A percentile compares a stretch with the other conserved stretches of the same genome.
Evolutionary conservation across 2,113 vertebrate species (phyloP).

Genomic region (Gymnarchus niloticus): DNA sequence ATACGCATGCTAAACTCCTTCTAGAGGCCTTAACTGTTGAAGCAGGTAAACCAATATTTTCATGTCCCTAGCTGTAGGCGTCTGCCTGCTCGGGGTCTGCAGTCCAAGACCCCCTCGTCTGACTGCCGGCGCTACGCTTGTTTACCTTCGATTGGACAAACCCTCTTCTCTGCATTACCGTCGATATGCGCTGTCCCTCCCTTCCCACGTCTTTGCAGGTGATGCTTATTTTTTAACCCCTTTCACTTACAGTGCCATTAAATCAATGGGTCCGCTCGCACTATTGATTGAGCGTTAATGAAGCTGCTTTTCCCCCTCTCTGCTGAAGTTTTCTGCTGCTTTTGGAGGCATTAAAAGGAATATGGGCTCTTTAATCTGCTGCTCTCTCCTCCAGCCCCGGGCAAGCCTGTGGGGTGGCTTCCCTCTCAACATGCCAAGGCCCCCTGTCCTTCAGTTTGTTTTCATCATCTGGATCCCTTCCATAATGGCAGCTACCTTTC

Average conservation of each 20-base stretch:
- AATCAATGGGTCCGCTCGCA: constrained; percentile 49
- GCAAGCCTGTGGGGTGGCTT: constrained; percentile 79
- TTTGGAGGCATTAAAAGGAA: constrained; percentile 84
- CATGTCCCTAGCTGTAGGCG: no score
- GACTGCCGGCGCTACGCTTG: neutral
- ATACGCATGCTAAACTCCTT: neutral
- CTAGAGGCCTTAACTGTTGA: neutral
- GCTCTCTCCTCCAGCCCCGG: constrained; percentile 78
- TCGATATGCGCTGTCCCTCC: constrained; percentile 32
- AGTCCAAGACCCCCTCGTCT: neutral
- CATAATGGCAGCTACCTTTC: constrained; percentile 55
- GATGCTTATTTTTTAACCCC: constrained; percentile 50
- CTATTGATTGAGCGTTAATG: constrained; percentile 54
- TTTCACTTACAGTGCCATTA: constrained; percentile 53
- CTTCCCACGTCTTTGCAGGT: constrained; percentile 34
- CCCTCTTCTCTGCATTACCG: constrained; percentile 34
- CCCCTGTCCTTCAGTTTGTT: constrained; percentile 52
- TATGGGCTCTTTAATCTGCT: constrained; percentile 84
- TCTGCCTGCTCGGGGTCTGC: neutral
- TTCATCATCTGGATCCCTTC: constrained; percentile 61
- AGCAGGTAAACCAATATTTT: neutral
- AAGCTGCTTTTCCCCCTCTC: constrained; percentile 35
- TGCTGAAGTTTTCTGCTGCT: constrained; percentile 37
- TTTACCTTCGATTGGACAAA: neutral
- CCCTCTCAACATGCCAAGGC: constrained; percentile 64